These are phyloP conservation scores for Drosophila nikananu DNA, from an alignment of 1,140 invertebrate species.

Conservation along the genomic window DNA sequence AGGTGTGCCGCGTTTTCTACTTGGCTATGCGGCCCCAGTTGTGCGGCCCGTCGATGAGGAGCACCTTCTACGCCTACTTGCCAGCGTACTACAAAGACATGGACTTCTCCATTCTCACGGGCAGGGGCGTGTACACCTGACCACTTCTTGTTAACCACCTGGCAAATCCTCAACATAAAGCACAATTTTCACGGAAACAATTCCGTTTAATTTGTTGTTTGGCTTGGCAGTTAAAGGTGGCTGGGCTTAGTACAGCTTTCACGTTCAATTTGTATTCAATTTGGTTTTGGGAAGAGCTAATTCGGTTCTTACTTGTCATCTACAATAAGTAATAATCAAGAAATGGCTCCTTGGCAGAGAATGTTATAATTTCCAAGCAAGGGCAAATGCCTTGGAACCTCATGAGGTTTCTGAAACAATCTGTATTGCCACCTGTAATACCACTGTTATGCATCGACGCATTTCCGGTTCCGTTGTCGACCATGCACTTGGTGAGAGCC, in stretches of 20 bases:
- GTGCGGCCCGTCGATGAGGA: neutral
- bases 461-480: constrained; percentile 61
- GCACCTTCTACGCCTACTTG: constrained; percentile 54
- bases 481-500: constrained; percentile 28
- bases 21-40: constrained; percentile 33
- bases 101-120: neutral
- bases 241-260: neutral
- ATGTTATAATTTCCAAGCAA: neutral
- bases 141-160: neutral
- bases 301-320: neutral
- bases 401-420: neutral
- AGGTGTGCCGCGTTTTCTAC: constrained; percentile 32
- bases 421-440: constrained; percentile 6
- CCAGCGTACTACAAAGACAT: constrained; percentile 30
- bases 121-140: too few species aligned
- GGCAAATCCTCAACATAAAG: neutral
- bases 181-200: neutral
- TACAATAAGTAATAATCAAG: neutral
- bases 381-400: neutral
- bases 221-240: constrained; percentile 1
- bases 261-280: neutral
- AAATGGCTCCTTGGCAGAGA: neutral
- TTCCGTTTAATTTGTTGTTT: neutral
- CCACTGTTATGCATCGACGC: constrained; percentile 64
- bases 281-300: neutral